phyloP scores from a whole-genome alignment of 2,888 invertebrate species.

The Athrips mouffetella region DNA sequence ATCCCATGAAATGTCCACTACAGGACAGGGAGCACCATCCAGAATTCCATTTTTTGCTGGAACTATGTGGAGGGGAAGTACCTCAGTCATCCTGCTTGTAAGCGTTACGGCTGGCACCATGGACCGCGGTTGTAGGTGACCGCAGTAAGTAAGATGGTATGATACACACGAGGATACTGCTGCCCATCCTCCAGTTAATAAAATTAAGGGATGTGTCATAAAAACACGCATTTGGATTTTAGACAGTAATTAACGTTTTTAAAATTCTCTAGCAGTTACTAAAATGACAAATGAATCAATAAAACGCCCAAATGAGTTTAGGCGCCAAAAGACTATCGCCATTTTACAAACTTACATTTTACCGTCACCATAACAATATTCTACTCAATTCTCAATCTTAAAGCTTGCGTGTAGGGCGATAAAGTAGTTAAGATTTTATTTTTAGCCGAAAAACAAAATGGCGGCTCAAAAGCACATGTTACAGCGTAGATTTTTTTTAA shows the following conservation, averaged over 20 bases:
- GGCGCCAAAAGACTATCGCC: slow-evolving; percentile 56
- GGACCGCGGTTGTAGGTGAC: no score
- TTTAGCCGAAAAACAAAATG: slow-evolving; percentile 2
- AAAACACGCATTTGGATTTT: background rate
- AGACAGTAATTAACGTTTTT: slow-evolving; percentile 2
- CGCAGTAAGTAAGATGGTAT: no score
- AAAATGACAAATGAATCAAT: slow-evolving; percentile 45
- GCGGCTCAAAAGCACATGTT: slow-evolving; percentile 33
- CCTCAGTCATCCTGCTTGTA: no score
- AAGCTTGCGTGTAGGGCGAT: background rate
- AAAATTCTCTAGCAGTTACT: slow-evolving; percentile 18
- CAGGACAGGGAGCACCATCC: no score
- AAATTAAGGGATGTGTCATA: background rate
- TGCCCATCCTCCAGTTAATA: no score
- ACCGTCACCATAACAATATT: background rate
- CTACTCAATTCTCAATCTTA: slow-evolving; percentile 16
- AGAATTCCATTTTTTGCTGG: no score
- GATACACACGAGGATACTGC: no score
- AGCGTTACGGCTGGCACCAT: no score
- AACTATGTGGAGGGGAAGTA: no score
- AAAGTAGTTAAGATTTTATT: slow-evolving; percentile 16
- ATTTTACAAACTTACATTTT: slow-evolving; percentile 2
- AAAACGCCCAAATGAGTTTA: slow-evolving; percentile 36
- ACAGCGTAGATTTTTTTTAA: slow-evolving; percentile 51
- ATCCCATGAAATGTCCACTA: no score